Evolutionary conservation across 2,113 vertebrate species (phyloP).

Genomic region (Platysteira castanea): DNA sequence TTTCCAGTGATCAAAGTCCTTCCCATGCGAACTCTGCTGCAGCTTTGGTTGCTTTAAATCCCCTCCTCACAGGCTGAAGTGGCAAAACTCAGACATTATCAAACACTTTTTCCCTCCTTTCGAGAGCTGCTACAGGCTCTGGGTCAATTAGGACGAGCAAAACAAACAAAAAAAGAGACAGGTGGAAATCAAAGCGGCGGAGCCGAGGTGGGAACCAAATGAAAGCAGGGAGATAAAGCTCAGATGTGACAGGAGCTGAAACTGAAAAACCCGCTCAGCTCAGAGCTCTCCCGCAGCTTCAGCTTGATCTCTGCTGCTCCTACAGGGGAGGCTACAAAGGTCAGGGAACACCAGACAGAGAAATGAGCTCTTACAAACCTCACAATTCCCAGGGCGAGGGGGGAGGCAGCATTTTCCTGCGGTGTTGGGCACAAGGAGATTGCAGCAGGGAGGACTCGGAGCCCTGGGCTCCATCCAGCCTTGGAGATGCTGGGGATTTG

Average conservation of each 20-base stretch:
- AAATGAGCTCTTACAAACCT: background rate
- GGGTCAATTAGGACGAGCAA: background rate
- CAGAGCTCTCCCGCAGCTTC: background rate
- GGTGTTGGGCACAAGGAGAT: background rate
- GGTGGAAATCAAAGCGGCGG: background rate
- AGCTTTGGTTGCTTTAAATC: background rate
- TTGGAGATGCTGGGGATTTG: background rate
- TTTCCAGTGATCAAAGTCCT: background rate
- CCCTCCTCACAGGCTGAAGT: background rate
- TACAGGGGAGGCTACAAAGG: background rate
- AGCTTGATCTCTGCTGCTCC: background rate
- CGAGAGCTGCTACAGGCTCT: background rate
- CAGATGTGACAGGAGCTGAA: background rate
- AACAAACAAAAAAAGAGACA: background rate
- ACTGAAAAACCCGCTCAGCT: background rate
- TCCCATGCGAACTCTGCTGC: background rate
- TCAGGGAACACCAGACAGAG: constrained; percentile 14
- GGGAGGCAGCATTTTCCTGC: background rate
- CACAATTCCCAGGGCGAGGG: background rate
- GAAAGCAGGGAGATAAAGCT: background rate
- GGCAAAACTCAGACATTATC: background rate
- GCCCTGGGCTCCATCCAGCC: background rate
- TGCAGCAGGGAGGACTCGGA: background rate
- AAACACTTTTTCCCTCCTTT: background rate
- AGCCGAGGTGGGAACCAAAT: background rate